Evolutionary conservation across 2,888 invertebrate species (phyloP), one percentile per base, ranked within the genome.

Genomic region (Ophion slaviceki): DNA sequence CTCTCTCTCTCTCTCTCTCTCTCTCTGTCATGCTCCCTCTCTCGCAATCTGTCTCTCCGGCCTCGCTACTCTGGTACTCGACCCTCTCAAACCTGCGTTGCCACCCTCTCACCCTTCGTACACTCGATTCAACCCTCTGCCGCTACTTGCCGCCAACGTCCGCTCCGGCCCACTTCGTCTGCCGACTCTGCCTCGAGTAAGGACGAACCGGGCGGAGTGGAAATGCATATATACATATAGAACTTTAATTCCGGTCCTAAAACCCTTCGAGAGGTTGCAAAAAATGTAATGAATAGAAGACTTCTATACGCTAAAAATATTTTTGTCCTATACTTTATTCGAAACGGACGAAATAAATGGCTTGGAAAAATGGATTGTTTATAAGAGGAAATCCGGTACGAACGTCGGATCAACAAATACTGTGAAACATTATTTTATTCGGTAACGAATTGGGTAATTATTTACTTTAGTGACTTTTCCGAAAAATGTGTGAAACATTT

Each of bases 51-150:
- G 87, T 86, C 86, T 86, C 74, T 81, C 85, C 78, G 74, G 90
- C 90, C 90, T 87, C 90, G 89, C 91, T 91, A 86, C 87, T 86
- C 87, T 83, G 68, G 86, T 79, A 81, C 77, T 81, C 80, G 75
- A 85, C 85, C 89, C 86, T 87, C 85, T 84, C 86, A 74, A 82
- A 72, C 36, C 82, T 40, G 20, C n/a, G 45, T 61, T 10, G 40
- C 57, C 45, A 47, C 59, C 77, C 76, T 71, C 66, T 8, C 77
- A 76, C 87, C 82, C 88, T 80, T 76, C 74, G 82, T 82, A 86
- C 84, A 84, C 85, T 86, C 85, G 66, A 86, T 85, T 85, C 83
- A 81, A 83, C 83, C 85, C 82, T 87, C 82, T 59, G 76, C 79
- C 61, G 68, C 66, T 85, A 74, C 84, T 79, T 84, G 80, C 82